phyloP scores from a whole-genome alignment of 2,113 vertebrate species.

The Cygnus buccinator region DNA sequence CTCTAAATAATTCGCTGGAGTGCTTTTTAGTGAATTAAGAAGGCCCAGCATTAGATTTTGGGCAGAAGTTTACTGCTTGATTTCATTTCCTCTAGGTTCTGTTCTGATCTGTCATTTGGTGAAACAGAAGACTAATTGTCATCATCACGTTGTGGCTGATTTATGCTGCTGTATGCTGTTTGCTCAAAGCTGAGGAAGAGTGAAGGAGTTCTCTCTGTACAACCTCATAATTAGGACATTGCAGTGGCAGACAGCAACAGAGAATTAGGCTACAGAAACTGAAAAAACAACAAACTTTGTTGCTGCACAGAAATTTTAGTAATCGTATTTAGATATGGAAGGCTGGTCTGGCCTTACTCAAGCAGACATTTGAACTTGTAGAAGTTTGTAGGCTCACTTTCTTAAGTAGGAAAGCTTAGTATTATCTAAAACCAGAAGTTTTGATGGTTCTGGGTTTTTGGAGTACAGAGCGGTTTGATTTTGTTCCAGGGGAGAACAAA shows the following conservation, averaged over 20 bases:
- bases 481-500: conserved; percentile 35
- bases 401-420: background rate
- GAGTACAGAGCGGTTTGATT: conserved; percentile 35
- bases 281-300: background rate
- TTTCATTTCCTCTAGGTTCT: background rate
- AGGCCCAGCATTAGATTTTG: background rate
- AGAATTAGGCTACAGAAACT: background rate
- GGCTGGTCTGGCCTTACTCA: background rate
- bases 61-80: background rate
- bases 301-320: background rate
- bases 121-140: background rate
- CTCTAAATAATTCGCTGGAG: background rate
- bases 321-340: background rate
- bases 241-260: conserved; percentile 3
- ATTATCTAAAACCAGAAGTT: background rate
- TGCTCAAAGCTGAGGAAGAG: conserved; percentile 38
- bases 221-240: conserved; percentile 18
- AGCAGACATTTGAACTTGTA: background rate
- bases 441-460: conserved; percentile 18
- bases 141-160: background rate
- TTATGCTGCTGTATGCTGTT: background rate
- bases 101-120: background rate
- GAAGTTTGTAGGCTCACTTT: background rate
- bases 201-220: background rate
- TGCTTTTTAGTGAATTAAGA: conserved; percentile 32